Conservation (phyloP, 64 coral and sea anemone species). For the Stichodactyla mertensii region DNA sequence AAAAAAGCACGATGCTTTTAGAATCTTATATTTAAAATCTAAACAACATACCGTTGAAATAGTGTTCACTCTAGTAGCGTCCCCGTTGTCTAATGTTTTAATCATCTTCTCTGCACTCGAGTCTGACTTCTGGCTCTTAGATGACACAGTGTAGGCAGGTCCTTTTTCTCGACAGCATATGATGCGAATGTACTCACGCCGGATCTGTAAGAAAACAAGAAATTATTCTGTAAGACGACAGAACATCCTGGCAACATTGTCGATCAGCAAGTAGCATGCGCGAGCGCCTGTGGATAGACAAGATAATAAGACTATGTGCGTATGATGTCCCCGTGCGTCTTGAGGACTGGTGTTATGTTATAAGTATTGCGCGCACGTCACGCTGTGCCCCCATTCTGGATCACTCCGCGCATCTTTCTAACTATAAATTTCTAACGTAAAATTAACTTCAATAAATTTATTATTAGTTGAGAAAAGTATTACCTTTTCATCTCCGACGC, state of each 20-base stretch:
- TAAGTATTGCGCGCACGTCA: too few species aligned
- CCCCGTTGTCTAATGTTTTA: neutral
- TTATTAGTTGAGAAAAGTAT: neutral
- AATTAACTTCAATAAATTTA: too few species aligned
- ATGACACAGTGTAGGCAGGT: conserved; percentile 21
- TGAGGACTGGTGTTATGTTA: too few species aligned
- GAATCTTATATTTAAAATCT: neutral
- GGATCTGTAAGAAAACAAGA: neutral
- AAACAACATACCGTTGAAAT: neutral
- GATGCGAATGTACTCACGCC: conserved; percentile 25
- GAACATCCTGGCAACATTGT: too few species aligned
- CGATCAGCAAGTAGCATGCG: too few species aligned
- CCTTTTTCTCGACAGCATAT: conserved; percentile 19
- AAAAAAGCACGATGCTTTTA: neutral
- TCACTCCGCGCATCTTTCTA: too few species aligned
- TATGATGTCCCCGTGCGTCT: too few species aligned
- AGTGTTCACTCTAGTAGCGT: conserved; percentile 1
- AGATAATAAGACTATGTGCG: too few species aligned
- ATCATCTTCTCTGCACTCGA: neutral
- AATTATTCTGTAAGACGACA: neutral
- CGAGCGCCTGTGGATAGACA: too few species aligned
- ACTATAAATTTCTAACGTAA: too few species aligned
- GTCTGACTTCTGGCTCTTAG: conserved; percentile 9
- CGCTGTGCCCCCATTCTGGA: too few species aligned
- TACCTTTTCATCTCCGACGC: conserved; percentile 30